Evolutionary conservation across 1,140 invertebrate genomes (phyloP).

Genomic region (Zeugodacus cucurbitae): DNA sequence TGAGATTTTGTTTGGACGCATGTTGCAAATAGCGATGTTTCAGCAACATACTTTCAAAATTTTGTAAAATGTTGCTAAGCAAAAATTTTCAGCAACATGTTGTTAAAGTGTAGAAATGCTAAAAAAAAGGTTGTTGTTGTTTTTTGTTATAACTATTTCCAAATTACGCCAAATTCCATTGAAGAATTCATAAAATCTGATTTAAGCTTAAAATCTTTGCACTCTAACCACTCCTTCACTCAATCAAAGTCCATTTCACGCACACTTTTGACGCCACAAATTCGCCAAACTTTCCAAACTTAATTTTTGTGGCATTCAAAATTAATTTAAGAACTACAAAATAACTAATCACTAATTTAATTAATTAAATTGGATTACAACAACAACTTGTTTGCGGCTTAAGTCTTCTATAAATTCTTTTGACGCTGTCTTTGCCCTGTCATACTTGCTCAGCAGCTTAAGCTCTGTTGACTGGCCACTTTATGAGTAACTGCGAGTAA

Average conservation of each 20-base stretch:
- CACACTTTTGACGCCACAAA: no score
- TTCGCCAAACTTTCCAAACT: background rate
- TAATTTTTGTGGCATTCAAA: background rate
- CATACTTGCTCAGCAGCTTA: background rate
- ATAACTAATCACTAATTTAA: background rate
- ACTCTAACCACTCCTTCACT: no score
- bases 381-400: background rate
- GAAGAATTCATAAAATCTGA: no score
- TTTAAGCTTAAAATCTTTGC: no score
- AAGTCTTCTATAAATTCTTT: background rate
- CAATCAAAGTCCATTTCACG: no score
- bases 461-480: background rate
- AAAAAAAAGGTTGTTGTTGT: no score
- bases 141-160: no score
- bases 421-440: background rate
- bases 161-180: no score
- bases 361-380: background rate
- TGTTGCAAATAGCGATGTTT: background rate
- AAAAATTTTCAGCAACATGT: background rate
- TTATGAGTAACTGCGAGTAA: background rate
- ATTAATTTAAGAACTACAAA: background rate
- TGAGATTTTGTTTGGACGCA: background rate
- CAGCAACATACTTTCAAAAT: no score
- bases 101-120: background rate
- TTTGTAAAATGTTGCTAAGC: no score